These are phyloP conservation scores for Macrosteles quadrilineatus DNA, from an alignment of 1,140 invertebrate genomes.

Conservation along the genomic window DNA sequence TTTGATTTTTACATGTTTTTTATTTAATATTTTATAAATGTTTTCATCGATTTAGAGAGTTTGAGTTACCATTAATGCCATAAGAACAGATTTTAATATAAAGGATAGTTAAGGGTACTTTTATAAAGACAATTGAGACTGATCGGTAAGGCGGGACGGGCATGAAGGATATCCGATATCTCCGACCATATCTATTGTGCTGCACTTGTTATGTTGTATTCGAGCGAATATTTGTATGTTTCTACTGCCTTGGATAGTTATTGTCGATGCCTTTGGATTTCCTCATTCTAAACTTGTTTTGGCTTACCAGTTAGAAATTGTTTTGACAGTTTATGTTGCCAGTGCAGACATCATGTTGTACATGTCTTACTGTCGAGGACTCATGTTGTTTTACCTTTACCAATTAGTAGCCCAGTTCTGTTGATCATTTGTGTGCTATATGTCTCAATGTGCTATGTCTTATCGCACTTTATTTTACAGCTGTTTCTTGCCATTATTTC, in stretches of 20 bases:
- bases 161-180: neutral
- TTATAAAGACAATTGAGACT: conserved; percentile 29
- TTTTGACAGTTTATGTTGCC: neutral
- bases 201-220: conserved; percentile 5
- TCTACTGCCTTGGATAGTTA: conserved; percentile 30
- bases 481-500: conserved; percentile 26
- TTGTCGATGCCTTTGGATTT: conserved; percentile 23
- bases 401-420: neutral
- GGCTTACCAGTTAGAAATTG: neutral
- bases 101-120: conserved; percentile 8
- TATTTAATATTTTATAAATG: conserved; percentile 23
- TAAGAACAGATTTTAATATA: conserved; percentile 27
- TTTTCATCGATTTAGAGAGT: conserved; percentile 17
- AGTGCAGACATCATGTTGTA: neutral
- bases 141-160: conserved; percentile 4
- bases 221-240: conserved; percentile 17
- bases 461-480: conserved; percentile 17
- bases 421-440: conserved; percentile 9
- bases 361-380: neutral
- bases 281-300: neutral
- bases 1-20: conserved; percentile 27
- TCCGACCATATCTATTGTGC: conserved; percentile 2
- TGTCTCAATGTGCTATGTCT: conserved; percentile 19
- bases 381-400: conserved; percentile 7
- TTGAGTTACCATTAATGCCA: conserved; percentile 36